Base-by-base conservation (phyloP, 2,113 vertebrate genomes). In the Myotis lucifugus region DNA sequence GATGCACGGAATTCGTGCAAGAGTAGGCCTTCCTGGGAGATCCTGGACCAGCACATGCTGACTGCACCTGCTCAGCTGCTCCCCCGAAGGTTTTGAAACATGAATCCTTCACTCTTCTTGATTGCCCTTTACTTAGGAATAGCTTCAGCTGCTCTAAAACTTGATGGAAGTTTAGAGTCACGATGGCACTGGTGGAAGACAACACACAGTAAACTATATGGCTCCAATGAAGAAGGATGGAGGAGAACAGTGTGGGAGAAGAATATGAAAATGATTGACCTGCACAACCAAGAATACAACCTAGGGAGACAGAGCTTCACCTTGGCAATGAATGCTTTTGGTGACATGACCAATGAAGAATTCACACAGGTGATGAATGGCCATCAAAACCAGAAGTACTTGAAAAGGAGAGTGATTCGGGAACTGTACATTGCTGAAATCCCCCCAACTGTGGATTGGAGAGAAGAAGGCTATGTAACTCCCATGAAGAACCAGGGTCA, bases 401-500 rank as follows among this genome's bases (percentile, higher is more conserved):
- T 94, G 21, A 99, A 98, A 78, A 99, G 98, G 0, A 98, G 98
- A 1, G 85, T 98, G 54, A 99, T 99, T 91, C 95, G 98, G 95
- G 98, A 99, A 89, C 99, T 99, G 85, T 98, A 95, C 96, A 99
- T 98, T 94, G 50, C 98, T 90, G 97, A 98, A 78, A 97, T 79
- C 0, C 99, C 99, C 0, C 99, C 0, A 42, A 93, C 98, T 5
- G 81, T 99, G 81, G 99, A 99, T 90, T 99, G 99, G 99, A 98
- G 99, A 89, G 96, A 99, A 89, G 96, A 99, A 48, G 99, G 99
- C 93, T 99, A 99, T 18, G 99, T 99, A 59, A 99, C 99, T 50
- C 98, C 99, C 2, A 98, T 99, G 48, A 99, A 99, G 96, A 98
- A 99, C 93, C 99, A 99, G 99, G 99, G 99, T 94, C 95, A 98